Percentiles rank a stretch among this genome's conserved stretches.
Evolutionary conservation across 2,797 vertebrate genomes (phyloP).

Genomic region (Melanotaenia boesemani): DNA sequence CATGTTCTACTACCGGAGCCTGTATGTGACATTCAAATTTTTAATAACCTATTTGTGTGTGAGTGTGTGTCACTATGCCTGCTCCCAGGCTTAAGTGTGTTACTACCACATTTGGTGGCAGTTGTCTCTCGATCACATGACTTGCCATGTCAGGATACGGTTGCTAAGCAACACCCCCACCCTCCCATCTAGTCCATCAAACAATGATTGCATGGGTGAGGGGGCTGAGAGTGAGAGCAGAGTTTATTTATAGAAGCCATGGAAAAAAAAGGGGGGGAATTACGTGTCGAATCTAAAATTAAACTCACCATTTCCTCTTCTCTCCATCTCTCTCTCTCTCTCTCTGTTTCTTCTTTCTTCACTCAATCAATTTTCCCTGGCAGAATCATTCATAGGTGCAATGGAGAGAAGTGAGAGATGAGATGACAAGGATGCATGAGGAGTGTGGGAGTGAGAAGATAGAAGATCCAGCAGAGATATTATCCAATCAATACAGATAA

Average conservation of each 20-base stretch:
- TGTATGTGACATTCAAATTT: background rate
- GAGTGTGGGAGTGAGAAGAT: constrained; percentile 13
- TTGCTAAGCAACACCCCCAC: constrained; percentile 73
- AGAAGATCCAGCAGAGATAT: constrained; percentile 5
- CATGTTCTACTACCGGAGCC: background rate
- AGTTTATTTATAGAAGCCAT: constrained; percentile 77
- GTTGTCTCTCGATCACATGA: constrained; percentile 70
- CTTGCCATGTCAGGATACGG: constrained; percentile 66
- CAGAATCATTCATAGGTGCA: constrained; percentile 69
- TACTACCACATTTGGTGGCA: constrained; percentile 57
- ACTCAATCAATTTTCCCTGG: background rate
- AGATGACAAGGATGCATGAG: constrained; percentile 26
- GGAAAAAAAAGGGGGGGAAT: constrained; percentile 62
- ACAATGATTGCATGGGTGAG: constrained; percentile 44
- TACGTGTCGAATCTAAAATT: constrained; percentile 74
- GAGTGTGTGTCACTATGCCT: background rate
- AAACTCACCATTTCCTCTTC: constrained; percentile 43
- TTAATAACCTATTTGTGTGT: background rate
- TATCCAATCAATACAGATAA: constrained; percentile 9
- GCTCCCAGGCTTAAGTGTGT: constrained; percentile 37
- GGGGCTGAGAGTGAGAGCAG: constrained; percentile 5
- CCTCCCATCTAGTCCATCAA: constrained; percentile 44
- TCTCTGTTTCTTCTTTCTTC: background rate
- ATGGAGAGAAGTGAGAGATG: constrained; percentile 23
- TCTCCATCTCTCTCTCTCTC: background rate